phyloP scores from a whole-genome alignment of 2,113 vertebrate species.

The Phalacrocorax pelagicus region DNA sequence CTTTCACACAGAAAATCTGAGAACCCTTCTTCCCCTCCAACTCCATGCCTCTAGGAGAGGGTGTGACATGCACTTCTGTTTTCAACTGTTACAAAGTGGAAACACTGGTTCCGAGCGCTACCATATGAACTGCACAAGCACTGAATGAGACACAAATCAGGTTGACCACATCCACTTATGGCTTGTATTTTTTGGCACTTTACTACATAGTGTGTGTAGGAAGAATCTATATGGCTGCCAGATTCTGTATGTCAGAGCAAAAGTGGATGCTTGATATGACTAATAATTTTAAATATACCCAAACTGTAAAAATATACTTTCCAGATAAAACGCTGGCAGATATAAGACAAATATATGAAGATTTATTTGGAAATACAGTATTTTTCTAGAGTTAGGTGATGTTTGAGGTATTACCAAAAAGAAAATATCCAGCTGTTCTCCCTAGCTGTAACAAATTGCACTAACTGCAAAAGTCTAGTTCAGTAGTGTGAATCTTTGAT shows the following conservation, averaged over 20 bases:
- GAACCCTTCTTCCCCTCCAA: not conserved
- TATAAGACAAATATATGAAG: not conserved
- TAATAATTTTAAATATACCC: not conserved
- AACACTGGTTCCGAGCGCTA: not conserved
- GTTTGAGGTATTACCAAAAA: not conserved
- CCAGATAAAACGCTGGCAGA: not conserved
- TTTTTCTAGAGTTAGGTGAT: not conserved
- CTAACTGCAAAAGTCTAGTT: not conserved
- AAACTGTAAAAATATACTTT: slow-evolving; percentile 10
- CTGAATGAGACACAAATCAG: not conserved
- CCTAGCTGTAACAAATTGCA: not conserved
- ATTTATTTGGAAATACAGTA: not conserved
- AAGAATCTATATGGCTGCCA: not conserved
- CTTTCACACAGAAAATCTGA: not conserved
- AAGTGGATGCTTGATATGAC: not conserved
- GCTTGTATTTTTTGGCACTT: not conserved
- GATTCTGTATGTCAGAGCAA: not conserved
- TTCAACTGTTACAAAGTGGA: not conserved
- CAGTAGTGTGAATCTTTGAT: not conserved
- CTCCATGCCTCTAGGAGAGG: not conserved
- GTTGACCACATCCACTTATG: not conserved
- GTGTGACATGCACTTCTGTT: not conserved
- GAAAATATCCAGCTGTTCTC: not conserved
- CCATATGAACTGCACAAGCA: not conserved
- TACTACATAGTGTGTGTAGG: not conserved